A percentile compares a stretch with the other conserved stretches of the same genome.
Evolutionary conservation across 2,797 vertebrate species (phyloP).

Genomic region (Erethizon dorsatum): DNA sequence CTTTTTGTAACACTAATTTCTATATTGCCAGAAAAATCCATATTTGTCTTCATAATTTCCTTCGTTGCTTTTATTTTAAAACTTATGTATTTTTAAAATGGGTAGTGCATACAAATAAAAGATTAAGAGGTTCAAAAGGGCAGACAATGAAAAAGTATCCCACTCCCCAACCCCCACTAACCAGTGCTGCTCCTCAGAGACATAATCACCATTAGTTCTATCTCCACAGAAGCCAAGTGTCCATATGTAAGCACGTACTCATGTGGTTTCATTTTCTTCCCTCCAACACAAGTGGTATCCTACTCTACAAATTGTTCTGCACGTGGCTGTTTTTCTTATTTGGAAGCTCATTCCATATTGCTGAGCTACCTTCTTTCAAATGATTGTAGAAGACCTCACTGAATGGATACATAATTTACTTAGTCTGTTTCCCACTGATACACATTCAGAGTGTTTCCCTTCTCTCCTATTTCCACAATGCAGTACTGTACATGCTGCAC

Average conservation of each 20-base stretch:
- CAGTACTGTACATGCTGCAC: neutral
- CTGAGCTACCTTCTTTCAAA: neutral
- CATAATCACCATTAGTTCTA: neutral
- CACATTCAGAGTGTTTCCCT: neutral
- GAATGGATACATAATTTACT: neutral
- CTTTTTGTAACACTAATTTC: neutral
- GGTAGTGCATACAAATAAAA: neutral
- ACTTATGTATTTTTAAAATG: constrained; percentile 1
- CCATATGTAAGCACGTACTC: neutral
- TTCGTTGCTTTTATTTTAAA: constrained; percentile 44
- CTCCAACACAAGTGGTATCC: neutral
- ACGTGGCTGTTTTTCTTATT: neutral
- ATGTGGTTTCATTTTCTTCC: neutral
- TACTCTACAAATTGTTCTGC: neutral
- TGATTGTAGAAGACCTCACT: neutral
- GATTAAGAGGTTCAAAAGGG: neutral
- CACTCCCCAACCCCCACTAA: neutral
- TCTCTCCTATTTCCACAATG: neutral
- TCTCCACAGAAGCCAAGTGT: neutral
- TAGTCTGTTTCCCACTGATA: neutral
- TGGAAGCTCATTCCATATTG: neutral
- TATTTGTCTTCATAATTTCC: constrained; percentile 44
- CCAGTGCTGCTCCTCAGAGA: neutral
- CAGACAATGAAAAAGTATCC: neutral
- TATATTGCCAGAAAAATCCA: constrained; percentile 10